phyloP scores from a whole-genome alignment of 2,113 vertebrate species.

The Anoplopoma fimbria region DNA sequence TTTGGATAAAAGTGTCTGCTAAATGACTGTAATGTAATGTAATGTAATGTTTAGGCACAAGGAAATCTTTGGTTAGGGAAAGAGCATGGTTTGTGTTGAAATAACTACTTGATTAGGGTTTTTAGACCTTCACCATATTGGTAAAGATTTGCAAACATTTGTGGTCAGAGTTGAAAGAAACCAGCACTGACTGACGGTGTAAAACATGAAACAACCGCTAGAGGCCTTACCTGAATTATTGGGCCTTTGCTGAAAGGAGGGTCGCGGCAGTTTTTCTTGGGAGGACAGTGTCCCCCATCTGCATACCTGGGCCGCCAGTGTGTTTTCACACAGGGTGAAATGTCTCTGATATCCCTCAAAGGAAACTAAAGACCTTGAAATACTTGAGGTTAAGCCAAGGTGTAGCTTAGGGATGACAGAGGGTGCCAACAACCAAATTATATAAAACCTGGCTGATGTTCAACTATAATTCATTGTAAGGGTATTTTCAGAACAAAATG shows the following conservation, averaged over 20 bases:
- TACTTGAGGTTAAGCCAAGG: slow-evolving; percentile 35
- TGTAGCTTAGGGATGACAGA: slow-evolving; percentile 26
- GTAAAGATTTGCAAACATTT: background rate
- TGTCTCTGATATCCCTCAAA: slow-evolving; percentile 7
- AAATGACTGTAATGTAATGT: too few species aligned
- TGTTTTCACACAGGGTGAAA: slow-evolving; percentile 26
- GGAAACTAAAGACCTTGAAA: slow-evolving; percentile 37
- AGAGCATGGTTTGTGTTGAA: background rate
- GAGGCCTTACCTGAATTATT: background rate
- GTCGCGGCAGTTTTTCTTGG: background rate
- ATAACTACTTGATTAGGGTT: background rate
- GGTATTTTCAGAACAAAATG: slow-evolving; percentile 7
- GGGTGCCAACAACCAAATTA: slow-evolving; percentile 17
- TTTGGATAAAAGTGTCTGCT: too few species aligned
- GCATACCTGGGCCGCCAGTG: background rate
- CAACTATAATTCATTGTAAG: slow-evolving; percentile 8
- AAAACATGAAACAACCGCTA: background rate
- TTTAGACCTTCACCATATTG: background rate
- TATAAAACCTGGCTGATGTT: slow-evolving; percentile 15
- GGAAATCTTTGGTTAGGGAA: background rate
- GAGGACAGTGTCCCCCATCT: background rate
- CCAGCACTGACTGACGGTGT: background rate
- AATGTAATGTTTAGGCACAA: too few species aligned
- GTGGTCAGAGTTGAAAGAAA: background rate
- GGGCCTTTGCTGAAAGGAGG: background rate